Evolutionary conservation across 2,888 invertebrate species (phyloP).

Genomic region (Volucella zonaria): DNA sequence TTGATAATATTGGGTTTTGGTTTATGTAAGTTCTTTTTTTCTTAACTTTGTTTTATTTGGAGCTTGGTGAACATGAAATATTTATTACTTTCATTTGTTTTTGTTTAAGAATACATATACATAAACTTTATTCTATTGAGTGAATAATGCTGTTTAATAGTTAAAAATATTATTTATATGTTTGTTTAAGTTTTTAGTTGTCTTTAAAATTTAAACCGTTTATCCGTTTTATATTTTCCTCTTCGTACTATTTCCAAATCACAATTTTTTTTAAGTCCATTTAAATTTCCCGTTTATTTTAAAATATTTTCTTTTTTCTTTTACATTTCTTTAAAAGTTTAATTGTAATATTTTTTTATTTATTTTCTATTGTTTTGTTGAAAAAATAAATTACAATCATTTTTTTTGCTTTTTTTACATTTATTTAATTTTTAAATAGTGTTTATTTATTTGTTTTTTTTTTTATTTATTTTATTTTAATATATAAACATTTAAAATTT

Average conservation of each 20-base stretch:
- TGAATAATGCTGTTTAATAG: conserved; percentile 30
- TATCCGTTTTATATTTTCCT: conserved; percentile 65
- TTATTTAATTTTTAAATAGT: conserved; percentile 34
- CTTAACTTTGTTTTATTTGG: conserved; percentile 15
- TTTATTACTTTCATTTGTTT: conserved; percentile 19
- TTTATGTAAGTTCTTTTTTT: background rate
- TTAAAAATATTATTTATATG: conserved; percentile 35
- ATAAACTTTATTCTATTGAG: conserved; percentile 54
- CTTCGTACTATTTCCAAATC: conserved; percentile 80
- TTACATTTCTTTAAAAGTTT: conserved; percentile 18
- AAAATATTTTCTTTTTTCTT: conserved; percentile 43
- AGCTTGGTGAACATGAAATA: conserved; percentile 59
- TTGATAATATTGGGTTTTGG: conserved; percentile 38
- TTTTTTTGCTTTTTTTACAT: conserved; percentile 31
- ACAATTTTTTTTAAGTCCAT: conserved; percentile 77
- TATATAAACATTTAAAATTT: conserved; percentile 61
- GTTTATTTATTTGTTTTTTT: conserved; percentile 23
- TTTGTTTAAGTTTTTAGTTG: conserved; percentile 26
- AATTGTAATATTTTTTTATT: conserved; percentile 57
- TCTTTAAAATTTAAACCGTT: conserved; percentile 20
- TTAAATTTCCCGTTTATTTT: conserved; percentile 72
- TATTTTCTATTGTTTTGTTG: conserved; percentile 59
- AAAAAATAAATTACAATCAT: conserved; percentile 68
- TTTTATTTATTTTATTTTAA: conserved; percentile 39
- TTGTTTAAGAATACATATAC: conserved; percentile 52